Evolutionary conservation across 2,797 vertebrate genomes (phyloP).

Genomic region (Semaprochilodus insignis): DNA sequence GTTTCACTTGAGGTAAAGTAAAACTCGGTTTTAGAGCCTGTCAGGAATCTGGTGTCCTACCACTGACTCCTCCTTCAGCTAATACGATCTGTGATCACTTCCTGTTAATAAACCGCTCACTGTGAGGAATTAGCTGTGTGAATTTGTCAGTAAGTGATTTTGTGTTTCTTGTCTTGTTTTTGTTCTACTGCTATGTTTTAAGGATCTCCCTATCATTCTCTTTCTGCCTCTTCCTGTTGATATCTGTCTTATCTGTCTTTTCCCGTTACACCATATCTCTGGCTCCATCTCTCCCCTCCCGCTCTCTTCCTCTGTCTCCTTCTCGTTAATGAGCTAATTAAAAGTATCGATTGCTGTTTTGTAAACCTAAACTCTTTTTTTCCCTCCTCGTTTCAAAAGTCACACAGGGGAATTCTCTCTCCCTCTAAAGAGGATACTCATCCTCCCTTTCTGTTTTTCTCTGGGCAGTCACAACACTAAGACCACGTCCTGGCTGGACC

Average conservation of each 20-base stretch:
- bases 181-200: neutral
- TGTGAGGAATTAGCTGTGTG: neutral
- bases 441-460: slow-evolving; percentile 60
- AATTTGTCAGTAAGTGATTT: neutral
- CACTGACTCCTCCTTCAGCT: too few relatives aligned
- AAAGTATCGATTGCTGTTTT: slow-evolving; percentile 93
- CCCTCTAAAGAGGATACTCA: slow-evolving; percentile 37
- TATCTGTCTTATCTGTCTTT: slow-evolving; percentile 12
- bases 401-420: slow-evolving; percentile 44
- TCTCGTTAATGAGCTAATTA: slow-evolving; percentile 90
- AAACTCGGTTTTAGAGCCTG: too few relatives aligned
- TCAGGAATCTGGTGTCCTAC: too few relatives aligned
- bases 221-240: neutral
- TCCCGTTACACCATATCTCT: slow-evolving; percentile 18
- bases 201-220: neutral
- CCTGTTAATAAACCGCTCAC: neutral
- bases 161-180: neutral
- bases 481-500: slow-evolving; percentile 99
- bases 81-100: neutral
- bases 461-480: slow-evolving; percentile 97
- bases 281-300: slow-evolving; percentile 15
- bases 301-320: slow-evolving; percentile 36
- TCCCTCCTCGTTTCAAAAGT: slow-evolving; percentile 36
- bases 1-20: too few relatives aligned
- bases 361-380: slow-evolving; percentile 76